phyloP scores from a whole-genome alignment of 2,888 invertebrate species.

The Pyralis farinalis region DNA sequence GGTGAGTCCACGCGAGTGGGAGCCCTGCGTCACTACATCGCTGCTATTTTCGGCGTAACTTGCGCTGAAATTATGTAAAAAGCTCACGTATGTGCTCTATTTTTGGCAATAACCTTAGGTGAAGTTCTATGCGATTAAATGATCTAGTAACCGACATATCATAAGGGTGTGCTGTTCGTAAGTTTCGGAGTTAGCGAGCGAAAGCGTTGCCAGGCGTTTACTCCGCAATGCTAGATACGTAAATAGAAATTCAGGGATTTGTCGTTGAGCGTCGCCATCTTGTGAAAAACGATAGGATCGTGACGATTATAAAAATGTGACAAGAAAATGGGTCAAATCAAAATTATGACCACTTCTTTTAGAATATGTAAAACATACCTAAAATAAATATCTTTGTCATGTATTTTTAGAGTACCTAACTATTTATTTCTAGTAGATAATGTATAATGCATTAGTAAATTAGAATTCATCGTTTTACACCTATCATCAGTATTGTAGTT shows the following conservation, averaged over 20 bases:
- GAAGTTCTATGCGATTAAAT: slow-evolving; percentile 59
- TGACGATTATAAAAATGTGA: slow-evolving; percentile 70
- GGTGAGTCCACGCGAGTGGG: slow-evolving; percentile 53
- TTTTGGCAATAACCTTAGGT: slow-evolving; percentile 74
- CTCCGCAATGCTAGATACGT: slow-evolving; percentile 69
- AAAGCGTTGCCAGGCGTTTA: slow-evolving; percentile 33
- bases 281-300: slow-evolving; percentile 80
- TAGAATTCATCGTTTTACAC: too few species aligned
- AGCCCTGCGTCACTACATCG: slow-evolving; percentile 63
- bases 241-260: slow-evolving; percentile 80
- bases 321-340: slow-evolving; percentile 51
- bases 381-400: too few species aligned
- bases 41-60: slow-evolving; percentile 76
- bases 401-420: too few species aligned
- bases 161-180: slow-evolving; percentile 27
- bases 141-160: slow-evolving; percentile 56
- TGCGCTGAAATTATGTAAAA: slow-evolving; percentile 82
- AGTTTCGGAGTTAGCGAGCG: slow-evolving; percentile 13
- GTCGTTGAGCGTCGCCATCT: slow-evolving; percentile 78
- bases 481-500: too few species aligned
- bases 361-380: too few species aligned
- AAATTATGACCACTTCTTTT: too few species aligned
- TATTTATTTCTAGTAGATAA: too few species aligned
- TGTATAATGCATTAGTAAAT: too few species aligned
- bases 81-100: slow-evolving; percentile 76